A percentile compares a stretch with the other conserved stretches of the same genome.
These are phyloP conservation scores for Lepidurus arcticus DNA, from an alignment of 1,140 invertebrate species.

Conservation along the genomic window DNA sequence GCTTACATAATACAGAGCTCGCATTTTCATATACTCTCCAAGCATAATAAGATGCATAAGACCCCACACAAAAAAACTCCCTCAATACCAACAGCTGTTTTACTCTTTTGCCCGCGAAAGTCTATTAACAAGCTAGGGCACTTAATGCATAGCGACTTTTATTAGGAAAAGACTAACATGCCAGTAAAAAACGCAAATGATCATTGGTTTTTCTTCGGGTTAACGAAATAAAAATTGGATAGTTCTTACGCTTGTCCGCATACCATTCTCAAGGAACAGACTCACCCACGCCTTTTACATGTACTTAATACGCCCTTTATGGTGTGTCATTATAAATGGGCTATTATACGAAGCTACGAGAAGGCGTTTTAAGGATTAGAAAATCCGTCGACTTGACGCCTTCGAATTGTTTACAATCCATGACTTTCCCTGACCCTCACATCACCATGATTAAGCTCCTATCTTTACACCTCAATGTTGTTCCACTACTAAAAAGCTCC, in stretches of 20 bases:
- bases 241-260: not conserved
- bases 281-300: slow-evolving; percentile 18
- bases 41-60: slow-evolving; percentile 5
- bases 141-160: not conserved
- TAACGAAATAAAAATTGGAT: not conserved
- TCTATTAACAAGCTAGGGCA: not conserved
- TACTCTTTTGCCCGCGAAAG: not conserved
- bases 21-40: not conserved
- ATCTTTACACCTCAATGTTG: no score
- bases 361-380: slow-evolving; percentile 10
- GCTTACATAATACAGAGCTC: slow-evolving; percentile 1
- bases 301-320: slow-evolving; percentile 22
- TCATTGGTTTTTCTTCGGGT: not conserved
- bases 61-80: not conserved
- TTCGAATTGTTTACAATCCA: not conserved
- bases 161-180: not conserved
- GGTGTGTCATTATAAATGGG: slow-evolving; percentile 15
- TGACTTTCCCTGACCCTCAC: not conserved
- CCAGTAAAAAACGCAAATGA: not conserved
- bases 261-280: slow-evolving; percentile 13
- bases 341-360: not conserved
- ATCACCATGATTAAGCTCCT: no score
- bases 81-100: slow-evolving; percentile 12
- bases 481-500: no score
- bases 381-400: slow-evolving; percentile 4